These are phyloP conservation scores for Callionymus lyra DNA, from an alignment of 2,113 vertebrate genomes.

Conservation along the genomic window DNA sequence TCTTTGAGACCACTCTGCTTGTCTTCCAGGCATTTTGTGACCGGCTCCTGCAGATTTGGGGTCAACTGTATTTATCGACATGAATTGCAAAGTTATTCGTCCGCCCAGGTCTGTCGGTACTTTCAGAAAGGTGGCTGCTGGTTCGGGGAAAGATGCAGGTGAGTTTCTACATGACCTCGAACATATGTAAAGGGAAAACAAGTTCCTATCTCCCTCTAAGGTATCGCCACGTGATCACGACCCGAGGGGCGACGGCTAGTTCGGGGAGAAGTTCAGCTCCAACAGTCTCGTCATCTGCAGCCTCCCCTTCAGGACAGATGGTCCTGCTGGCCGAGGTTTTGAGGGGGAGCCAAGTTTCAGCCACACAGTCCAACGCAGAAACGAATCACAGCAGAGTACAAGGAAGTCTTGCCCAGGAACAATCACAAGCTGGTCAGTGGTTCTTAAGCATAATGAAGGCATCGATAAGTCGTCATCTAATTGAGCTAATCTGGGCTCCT, in stretches of 20 bases:
- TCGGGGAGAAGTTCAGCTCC: slow-evolving; percentile 34
- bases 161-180: not conserved
- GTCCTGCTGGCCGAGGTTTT: no score
- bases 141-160: slow-evolving; percentile 77
- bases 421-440: no score
- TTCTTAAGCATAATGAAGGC: no score
- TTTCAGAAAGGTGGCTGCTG: slow-evolving; percentile 77
- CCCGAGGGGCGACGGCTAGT: not conserved
- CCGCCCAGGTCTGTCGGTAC: slow-evolving; percentile 66
- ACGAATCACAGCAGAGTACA: no score
- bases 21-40: slow-evolving; percentile 67
- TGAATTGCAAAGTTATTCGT: slow-evolving; percentile 37
- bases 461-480: no score
- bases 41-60: slow-evolving; percentile 61
- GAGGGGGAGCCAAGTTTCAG: no score
- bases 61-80: slow-evolving; percentile 64
- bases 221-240: slow-evolving; percentile 60
- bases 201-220: slow-evolving; percentile 32
- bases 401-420: no score
- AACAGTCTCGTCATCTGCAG: slow-evolving; percentile 3
- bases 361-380: no score
- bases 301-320: slow-evolving; percentile 5
- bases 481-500: no score
- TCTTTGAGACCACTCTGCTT: not conserved
- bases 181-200: no score